phyloP scores from a whole-genome alignment of 2,113 vertebrate genomes.

The Sapajus apella region DNA sequence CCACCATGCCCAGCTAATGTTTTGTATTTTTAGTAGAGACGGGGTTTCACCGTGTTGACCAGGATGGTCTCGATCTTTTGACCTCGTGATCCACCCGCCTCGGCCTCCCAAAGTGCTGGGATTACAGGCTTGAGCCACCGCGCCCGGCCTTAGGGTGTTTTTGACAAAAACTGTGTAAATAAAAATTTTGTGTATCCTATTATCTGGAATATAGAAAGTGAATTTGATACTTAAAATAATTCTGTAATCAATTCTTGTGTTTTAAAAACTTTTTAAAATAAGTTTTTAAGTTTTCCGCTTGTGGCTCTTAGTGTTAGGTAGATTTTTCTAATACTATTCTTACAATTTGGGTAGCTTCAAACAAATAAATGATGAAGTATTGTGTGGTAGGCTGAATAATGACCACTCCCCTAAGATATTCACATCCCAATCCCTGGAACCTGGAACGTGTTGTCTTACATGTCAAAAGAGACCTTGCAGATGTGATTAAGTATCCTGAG shows the following conservation, averaged over 20 bases:
- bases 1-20: too few species aligned
- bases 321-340: background rate
- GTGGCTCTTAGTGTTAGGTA: background rate
- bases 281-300: background rate
- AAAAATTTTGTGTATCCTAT: constrained; percentile 34
- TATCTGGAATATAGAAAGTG: constrained; percentile 40
- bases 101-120: too few species aligned
- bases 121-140: too few species aligned
- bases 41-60: too few species aligned
- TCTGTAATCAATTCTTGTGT: background rate
- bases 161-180: constrained; percentile 52
- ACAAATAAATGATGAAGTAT: background rate
- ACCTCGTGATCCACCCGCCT: too few species aligned
- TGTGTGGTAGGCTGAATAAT: background rate
- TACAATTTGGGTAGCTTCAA: background rate
- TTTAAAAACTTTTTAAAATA: background rate
- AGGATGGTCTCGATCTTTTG: too few species aligned
- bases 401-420: background rate
- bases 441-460: background rate
- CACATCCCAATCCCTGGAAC: background rate
- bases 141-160: background rate
- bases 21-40: too few species aligned
- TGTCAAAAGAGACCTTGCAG: background rate
- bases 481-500: background rate
- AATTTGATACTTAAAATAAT: constrained; percentile 31